Base-by-base conservation (phyloP, 2,797 vertebrate genomes). In the Cheirogaleus major region DNA sequence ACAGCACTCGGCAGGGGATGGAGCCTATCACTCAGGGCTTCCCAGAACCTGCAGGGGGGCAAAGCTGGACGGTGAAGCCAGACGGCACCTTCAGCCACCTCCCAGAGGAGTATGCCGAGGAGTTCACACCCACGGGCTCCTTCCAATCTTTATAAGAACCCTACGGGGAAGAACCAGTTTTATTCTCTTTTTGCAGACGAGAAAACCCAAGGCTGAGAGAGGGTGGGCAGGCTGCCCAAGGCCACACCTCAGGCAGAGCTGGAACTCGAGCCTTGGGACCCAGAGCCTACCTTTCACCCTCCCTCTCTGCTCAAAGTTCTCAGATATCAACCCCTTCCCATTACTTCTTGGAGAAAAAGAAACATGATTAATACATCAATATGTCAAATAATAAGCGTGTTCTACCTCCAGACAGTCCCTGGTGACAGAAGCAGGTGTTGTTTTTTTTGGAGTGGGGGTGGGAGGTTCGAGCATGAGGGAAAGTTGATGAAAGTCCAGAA, bases 401-500 rank as follows among this genome's bases (percentile, higher is more conserved):
- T 86, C 59, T 38, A 8, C 27, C 50, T 52, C 67, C 73, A 35
- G 67, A 55, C 73, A 67, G 14, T 79, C 91, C 80, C 91, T 35
- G 27, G 81, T 20, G 83, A 70, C 7, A 6, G 83, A 41, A 67
- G 70, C 96, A 97, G 89, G 83, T 76, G 80, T 32, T 32, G 59
- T 17, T 45, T 69, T 43, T 2, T 59, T 4, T 1, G 25, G 32
- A n/a, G 7, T 9, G 55, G 25, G n/a, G 30, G 27, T 0, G 78
- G 55, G 20, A 38, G 23, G n/a, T 78, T 35, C 70, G 82, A 76
- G 55, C 43, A 30, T 14, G 38, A 94, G 75, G 25, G 59, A 95
- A 81, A 94, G 59, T 30, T 22, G 96, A 87, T 94, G 95, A 83
- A 98, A 97, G 96, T 94, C 86, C 90, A 85, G 96, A 95, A 85